Percentiles rank a stretch among this genome's conserved stretches.
Conservation (phyloP, 2,888 invertebrate genomes). For the Archips crataeganus region DNA sequence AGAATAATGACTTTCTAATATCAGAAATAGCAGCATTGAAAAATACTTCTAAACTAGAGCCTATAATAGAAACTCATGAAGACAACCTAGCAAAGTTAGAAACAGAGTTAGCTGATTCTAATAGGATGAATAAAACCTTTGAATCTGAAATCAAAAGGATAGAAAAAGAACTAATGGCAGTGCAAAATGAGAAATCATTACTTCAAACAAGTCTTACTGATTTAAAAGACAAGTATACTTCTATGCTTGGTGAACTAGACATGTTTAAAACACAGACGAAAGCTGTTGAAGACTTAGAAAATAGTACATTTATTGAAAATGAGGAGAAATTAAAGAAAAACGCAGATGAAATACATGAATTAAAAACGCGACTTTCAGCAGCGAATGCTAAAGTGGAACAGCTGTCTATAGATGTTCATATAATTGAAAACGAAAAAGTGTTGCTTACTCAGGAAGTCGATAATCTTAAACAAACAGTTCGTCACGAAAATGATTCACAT, state of each 20-base stretch:
- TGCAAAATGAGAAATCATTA: slow-evolving; percentile 73
- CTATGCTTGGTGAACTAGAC: slow-evolving; percentile 76
- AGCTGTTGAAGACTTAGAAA: slow-evolving; percentile 80
- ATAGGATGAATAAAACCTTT: slow-evolving; percentile 85
- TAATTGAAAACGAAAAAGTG: slow-evolving; percentile 82
- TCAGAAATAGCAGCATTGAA: slow-evolving; percentile 88
- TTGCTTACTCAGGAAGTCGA: slow-evolving; percentile 75
- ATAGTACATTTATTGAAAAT: slow-evolving; percentile 63
- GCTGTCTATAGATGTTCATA: slow-evolving; percentile 81
- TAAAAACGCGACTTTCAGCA: slow-evolving; percentile 69
- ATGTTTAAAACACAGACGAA: slow-evolving; percentile 76
- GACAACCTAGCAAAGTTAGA: slow-evolving; percentile 88
- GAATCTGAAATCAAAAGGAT: slow-evolving; percentile 86
- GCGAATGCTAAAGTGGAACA: slow-evolving; percentile 78
- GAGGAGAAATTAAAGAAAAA: slow-evolving; percentile 62
- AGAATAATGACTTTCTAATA: slow-evolving; percentile 90
- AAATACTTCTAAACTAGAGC: slow-evolving; percentile 88
- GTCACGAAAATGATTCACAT: not conserved
- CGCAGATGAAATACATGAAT: slow-evolving; percentile 71
- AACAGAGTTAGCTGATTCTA: slow-evolving; percentile 87
- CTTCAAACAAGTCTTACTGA: slow-evolving; percentile 82
- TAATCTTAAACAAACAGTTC: slow-evolving; percentile 64
- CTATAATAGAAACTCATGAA: slow-evolving; percentile 90
- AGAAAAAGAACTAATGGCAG: slow-evolving; percentile 82
- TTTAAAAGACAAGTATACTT: slow-evolving; percentile 83